Evolutionary conservation across 2,113 vertebrate genomes (phyloP).

Genomic region (Pseudolaguvia tuberculata): DNA sequence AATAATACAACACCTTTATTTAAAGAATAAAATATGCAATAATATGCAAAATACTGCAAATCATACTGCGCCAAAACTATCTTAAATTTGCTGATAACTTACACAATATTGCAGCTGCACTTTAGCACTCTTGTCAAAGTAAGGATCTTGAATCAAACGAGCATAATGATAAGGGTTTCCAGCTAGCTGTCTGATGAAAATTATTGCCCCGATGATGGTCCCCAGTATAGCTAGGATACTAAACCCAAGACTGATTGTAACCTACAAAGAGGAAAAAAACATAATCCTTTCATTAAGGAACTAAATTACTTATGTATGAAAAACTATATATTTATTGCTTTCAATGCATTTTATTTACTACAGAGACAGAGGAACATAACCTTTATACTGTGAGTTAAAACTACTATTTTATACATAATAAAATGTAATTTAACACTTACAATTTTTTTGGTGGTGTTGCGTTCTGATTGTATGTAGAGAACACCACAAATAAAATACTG

Average conservation of each 20-base stretch:
- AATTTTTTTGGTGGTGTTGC: constrained; percentile 63
- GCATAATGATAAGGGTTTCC: fast-evolving
- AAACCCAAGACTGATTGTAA: constrained; percentile 62
- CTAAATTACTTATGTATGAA: no score
- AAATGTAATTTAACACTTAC: constrained; percentile 49
- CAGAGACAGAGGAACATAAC: background rate
- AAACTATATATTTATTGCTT: background rate
- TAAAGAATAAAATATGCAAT: no score
- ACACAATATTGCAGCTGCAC: background rate
- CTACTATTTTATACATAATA: background rate
- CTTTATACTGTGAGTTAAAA: background rate
- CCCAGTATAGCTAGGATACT: constrained; percentile 55
- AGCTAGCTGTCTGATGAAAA: fast-evolving
- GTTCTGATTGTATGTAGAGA: constrained; percentile 61
- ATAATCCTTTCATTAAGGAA: background rate
- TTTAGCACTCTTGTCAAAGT: background rate
- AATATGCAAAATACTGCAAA: background rate
- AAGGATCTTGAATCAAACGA: fast-evolving
- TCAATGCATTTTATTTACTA: background rate
- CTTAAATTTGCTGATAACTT: background rate
- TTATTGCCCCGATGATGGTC: background rate
- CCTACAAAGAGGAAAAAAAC: constrained; percentile 45
- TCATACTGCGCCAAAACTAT: background rate
- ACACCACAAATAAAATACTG: constrained; percentile 62
- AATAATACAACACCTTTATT: no score